A percentile compares a stretch with the other conserved stretches of the same genome.
These are phyloP conservation scores for Leptinotarsa texana DNA, from an alignment of 1,140 invertebrate species.

Conservation along the genomic window DNA sequence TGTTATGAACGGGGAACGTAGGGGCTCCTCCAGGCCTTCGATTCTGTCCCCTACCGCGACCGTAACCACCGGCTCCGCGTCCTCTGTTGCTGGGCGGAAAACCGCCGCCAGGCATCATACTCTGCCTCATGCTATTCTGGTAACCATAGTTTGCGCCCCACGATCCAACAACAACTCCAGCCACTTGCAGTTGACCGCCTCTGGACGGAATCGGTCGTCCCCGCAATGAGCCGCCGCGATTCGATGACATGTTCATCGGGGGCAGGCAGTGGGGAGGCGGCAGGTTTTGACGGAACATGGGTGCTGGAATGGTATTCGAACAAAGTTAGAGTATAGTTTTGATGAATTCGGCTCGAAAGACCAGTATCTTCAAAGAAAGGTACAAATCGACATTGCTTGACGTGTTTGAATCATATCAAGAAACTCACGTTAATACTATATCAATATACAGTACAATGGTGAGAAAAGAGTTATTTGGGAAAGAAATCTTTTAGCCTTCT, in stretches of 20 bases:
- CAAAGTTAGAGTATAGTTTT: no score
- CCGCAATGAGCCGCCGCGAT: constrained; percentile 32
- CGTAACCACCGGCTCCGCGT: constrained; percentile 11
- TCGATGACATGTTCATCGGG: constrained; percentile 45
- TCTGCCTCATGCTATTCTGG: constrained; percentile 52
- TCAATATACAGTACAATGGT: no score
- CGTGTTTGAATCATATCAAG: no score
- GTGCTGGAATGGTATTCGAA: constrained; percentile 14
- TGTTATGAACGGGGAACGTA: constrained; percentile 43
- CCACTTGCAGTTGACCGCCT: constrained; percentile 80
- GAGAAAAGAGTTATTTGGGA: no score
- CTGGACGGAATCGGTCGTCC: constrained; percentile 63
- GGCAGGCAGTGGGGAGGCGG: constrained; percentile 48
- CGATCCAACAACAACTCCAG: constrained; percentile 77
- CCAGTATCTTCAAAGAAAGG: no score
- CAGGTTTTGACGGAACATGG: constrained; percentile 42
- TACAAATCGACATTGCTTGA: no score
- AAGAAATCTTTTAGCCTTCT: no score
- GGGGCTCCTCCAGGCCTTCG: constrained; percentile 41
- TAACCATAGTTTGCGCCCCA: constrained; percentile 76
- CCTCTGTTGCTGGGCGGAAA: constrained; percentile 32
- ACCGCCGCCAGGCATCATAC: constrained; percentile 17
- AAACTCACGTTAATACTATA: no score
- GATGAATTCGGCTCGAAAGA: no score
- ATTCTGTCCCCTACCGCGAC: constrained; percentile 36